phyloP scores from a whole-genome alignment of 2,113 vertebrate species.

The Aspidoscelis tigris region DNA sequence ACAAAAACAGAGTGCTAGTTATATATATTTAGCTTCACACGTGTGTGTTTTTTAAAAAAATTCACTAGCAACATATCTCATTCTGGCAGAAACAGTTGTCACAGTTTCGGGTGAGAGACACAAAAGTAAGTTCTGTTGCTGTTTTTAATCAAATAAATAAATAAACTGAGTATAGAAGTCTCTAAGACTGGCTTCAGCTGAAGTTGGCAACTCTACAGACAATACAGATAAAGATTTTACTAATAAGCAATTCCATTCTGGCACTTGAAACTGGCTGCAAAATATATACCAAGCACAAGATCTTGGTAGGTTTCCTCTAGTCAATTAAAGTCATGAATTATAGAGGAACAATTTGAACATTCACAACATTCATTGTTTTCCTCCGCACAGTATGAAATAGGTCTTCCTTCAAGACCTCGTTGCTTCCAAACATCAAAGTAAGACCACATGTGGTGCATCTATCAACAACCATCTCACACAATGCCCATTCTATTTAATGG shows the following conservation, averaged over 20 bases:
- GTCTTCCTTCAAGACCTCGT: slow-evolving; percentile 25
- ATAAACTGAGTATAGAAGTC: too few relatives aligned
- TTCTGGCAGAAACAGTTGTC: too few relatives aligned
- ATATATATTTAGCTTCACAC: too few relatives aligned
- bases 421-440: slow-evolving; percentile 11
- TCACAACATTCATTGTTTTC: slow-evolving; percentile 34
- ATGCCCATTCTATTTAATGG: slow-evolving; percentile 16
- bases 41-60: too few relatives aligned
- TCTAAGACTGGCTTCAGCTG: too few relatives aligned
- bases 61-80: too few relatives aligned
- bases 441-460: slow-evolving; percentile 30
- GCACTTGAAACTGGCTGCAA: background rate
- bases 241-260: background rate
- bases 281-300: background rate
- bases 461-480: slow-evolving; percentile 1
- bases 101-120: too few relatives aligned
- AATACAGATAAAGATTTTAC: background rate
- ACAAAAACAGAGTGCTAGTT: too few relatives aligned
- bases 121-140: too few relatives aligned
- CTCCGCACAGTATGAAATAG: slow-evolving; percentile 35
- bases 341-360: slow-evolving; percentile 24
- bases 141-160: too few relatives aligned
- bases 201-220: too few relatives aligned
- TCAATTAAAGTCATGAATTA: slow-evolving; percentile 14
- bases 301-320: background rate